Percentiles rank a stretch among this genome's conserved stretches.
Evolutionary conservation across 30 jellyfish, hydroid and myxozoan species (phyloP).

Genomic region (Cassiopea andromeda): DNA sequence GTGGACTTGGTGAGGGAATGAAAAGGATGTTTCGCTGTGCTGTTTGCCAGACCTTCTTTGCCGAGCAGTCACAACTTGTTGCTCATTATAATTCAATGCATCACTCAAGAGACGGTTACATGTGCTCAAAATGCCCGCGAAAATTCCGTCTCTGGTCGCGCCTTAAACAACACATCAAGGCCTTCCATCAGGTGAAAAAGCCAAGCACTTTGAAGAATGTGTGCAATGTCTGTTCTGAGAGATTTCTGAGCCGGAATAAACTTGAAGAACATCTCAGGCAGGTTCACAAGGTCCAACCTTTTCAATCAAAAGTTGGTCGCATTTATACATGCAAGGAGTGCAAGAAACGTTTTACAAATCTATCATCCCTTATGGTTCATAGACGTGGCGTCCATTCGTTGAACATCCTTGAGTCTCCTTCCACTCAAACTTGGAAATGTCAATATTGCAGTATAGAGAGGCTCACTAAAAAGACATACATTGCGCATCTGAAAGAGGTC

Average conservation of each 20-base stretch:
- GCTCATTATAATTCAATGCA: conserved; percentile 73
- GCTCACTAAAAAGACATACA: conserved; percentile 71
- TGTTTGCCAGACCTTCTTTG: conserved; percentile 78
- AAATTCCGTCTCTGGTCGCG: conserved; percentile 84
- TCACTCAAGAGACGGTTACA: conserved; percentile 72
- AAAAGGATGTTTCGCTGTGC: conserved; percentile 70
- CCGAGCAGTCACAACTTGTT: conserved; percentile 62
- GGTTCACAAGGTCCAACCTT: conserved; percentile 70
- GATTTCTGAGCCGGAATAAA: conserved; percentile 65
- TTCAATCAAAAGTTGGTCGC: conserved; percentile 65
- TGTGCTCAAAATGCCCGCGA: conserved; percentile 88
- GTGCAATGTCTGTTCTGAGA: conserved; percentile 72
- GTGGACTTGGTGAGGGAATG: conserved; percentile 38
- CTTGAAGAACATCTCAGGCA: conserved; percentile 68
- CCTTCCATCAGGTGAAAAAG: conserved; percentile 59
- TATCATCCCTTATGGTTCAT: conserved; percentile 78
- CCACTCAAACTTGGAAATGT: conserved; percentile 71
- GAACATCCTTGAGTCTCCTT: conserved; percentile 58
- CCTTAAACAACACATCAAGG: conserved; percentile 81
- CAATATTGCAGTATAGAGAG: conserved; percentile 70
- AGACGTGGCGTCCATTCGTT: conserved; percentile 78
- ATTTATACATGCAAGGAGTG: conserved; percentile 83
- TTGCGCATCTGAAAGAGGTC: conserved; percentile 73
- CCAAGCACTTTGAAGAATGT: conserved; percentile 30
- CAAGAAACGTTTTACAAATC: conserved; percentile 75